phyloP scores from a whole-genome alignment of 1,140 invertebrate genomes.

The Drosophila albomicans region DNA sequence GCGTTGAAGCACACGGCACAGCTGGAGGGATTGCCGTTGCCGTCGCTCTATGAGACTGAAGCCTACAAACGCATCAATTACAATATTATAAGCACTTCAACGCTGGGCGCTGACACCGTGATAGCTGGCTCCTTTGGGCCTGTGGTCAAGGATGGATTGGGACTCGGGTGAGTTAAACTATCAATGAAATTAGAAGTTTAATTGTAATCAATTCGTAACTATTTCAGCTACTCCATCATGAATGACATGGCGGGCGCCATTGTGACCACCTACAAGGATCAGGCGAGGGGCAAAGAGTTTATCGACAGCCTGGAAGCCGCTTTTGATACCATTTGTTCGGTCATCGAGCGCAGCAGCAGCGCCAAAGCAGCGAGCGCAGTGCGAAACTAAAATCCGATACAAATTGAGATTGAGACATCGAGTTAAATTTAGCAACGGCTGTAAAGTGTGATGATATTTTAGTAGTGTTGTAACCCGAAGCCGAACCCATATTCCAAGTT shows the following conservation, averaged over 20 bases:
- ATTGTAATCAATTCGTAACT: background rate
- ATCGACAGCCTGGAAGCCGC: constrained; percentile 89
- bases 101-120: constrained; percentile 95
- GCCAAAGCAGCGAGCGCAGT: constrained; percentile 1
- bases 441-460: constrained; percentile 41
- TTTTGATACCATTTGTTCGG: constrained; percentile 85
- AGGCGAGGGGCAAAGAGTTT: constrained; percentile 90
- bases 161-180: constrained; percentile 90
- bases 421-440: constrained; percentile 2
- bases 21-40: constrained; percentile 86
- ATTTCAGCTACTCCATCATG: constrained; percentile 60
- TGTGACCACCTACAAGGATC: constrained; percentile 91
- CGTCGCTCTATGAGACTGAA: constrained; percentile 91
- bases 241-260: constrained; percentile 90
- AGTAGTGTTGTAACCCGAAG: constrained; percentile 30
- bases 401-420: constrained; percentile 6
- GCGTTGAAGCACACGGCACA: constrained; percentile 91
- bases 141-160: constrained; percentile 95
- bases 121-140: constrained; percentile 97
- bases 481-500: constrained; percentile 47
- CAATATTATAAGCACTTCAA: constrained; percentile 98
- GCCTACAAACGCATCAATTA: constrained; percentile 94
- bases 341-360: constrained; percentile 64
- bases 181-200: background rate
- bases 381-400: constrained; percentile 8